phyloP scores from a whole-genome alignment of 2,888 invertebrate genomes.

The Agrilus biguttatus region DNA sequence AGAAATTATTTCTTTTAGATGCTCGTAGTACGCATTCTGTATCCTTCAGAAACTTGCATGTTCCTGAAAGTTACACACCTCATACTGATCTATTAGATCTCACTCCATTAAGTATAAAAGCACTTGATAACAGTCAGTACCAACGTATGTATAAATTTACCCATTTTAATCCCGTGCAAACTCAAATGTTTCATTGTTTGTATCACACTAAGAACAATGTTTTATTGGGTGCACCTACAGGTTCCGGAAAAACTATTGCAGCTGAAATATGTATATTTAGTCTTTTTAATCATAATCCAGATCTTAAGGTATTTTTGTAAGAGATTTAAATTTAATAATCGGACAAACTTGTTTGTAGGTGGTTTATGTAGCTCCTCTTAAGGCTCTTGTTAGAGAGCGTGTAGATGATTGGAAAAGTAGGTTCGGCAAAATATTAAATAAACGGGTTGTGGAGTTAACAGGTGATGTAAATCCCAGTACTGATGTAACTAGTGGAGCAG shows the following conservation, averaged over 20 bases:
- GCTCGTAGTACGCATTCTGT: slow-evolving; percentile 32
- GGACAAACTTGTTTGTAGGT: slow-evolving; percentile 37
- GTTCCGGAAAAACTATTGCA: slow-evolving; percentile 95
- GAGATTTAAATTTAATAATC: too few relatives aligned
- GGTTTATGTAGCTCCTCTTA: slow-evolving; percentile 96
- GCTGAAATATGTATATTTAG: slow-evolving; percentile 96
- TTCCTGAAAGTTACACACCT: slow-evolving; percentile 84
- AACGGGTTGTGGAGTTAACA: slow-evolving; percentile 88
- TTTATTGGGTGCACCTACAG: slow-evolving; percentile 87
- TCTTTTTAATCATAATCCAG: slow-evolving; percentile 68
- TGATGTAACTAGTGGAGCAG: slow-evolving; percentile 65
- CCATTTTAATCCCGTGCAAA: slow-evolving; percentile 98
- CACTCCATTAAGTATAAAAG: slow-evolving; percentile 71
- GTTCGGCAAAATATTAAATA: slow-evolving; percentile 55
- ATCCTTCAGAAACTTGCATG: slow-evolving; percentile 72
- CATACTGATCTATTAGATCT: slow-evolving; percentile 86
- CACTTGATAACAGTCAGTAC: slow-evolving; percentile 60
- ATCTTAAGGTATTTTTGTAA: slow-evolving; percentile 45
- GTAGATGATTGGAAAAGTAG: slow-evolving; percentile 89
- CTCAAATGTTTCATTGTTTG: slow-evolving; percentile 91
- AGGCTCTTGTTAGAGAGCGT: slow-evolving; percentile 92
- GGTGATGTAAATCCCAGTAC: slow-evolving; percentile 85
- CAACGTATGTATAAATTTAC: slow-evolving; percentile 78
- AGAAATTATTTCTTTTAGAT: slow-evolving; percentile 9
- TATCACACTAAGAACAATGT: slow-evolving; percentile 92